Conservation (phyloP, 2,113 vertebrate species). For the Ctenomys sociabilis region DNA sequence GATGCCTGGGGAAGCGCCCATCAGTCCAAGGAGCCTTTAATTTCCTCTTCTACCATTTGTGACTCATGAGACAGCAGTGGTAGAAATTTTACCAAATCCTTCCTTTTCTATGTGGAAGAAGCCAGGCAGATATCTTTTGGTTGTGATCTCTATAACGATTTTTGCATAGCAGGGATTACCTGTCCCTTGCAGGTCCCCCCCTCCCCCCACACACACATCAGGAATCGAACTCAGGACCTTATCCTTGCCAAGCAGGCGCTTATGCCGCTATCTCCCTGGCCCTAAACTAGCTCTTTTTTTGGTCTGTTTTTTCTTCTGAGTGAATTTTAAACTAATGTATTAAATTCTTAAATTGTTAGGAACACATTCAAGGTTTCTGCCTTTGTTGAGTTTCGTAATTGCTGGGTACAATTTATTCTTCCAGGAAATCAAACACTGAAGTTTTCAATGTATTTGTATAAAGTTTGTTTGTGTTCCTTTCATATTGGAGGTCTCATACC, state of each 20-base stretch:
- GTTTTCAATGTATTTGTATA: not conserved
- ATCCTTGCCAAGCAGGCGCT: too few species aligned
- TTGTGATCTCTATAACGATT: not conserved
- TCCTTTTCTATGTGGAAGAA: not conserved
- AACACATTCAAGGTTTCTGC: not conserved
- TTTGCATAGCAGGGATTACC: not conserved
- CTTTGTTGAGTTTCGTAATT: conserved; percentile 29
- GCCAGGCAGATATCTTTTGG: conserved; percentile 33
- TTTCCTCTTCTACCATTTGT: not conserved
- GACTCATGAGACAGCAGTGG: not conserved
- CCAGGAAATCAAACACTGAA: not conserved
- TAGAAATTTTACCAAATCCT: not conserved
- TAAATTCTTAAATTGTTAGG: not conserved
- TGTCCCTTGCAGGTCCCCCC: not conserved
- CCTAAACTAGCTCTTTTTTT: not conserved
- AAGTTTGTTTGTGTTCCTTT: conserved; percentile 4
- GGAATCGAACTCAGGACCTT: too few species aligned
- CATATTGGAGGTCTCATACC: not conserved
- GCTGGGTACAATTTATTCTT: conserved; percentile 9
- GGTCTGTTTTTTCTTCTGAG: not conserved
- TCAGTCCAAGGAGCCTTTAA: not conserved
- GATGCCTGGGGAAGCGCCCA: not conserved
- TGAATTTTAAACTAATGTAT: conserved; percentile 4
- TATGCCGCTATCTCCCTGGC: too few species aligned
- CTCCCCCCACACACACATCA: too few species aligned